Percentiles rank a stretch among this genome's conserved stretches.
Evolutionary conservation across 2,113 vertebrate genomes (phyloP).

Genomic region (Caranx ignobilis): DNA sequence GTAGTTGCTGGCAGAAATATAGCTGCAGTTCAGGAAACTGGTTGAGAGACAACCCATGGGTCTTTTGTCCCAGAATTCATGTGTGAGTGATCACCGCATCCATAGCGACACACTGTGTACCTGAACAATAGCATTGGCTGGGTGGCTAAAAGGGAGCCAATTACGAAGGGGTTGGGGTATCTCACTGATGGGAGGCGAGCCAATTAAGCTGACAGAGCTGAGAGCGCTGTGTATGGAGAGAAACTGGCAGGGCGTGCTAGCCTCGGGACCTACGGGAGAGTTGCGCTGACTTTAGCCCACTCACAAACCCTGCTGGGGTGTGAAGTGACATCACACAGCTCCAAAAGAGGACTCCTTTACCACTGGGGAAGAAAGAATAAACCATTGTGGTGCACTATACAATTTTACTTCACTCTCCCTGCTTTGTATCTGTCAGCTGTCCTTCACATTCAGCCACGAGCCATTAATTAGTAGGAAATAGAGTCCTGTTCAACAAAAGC

Average conservation of each 20-base stretch:
- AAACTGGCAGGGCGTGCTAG: constrained; percentile 64
- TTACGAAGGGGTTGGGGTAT: constrained; percentile 77
- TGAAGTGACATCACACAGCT: constrained; percentile 68
- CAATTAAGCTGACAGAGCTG: constrained; percentile 83
- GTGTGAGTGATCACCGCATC: constrained; percentile 69
- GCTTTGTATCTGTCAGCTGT: constrained; percentile 37
- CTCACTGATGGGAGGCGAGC: constrained; percentile 79
- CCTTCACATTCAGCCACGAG: constrained; percentile 52
- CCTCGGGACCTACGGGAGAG: constrained; percentile 55
- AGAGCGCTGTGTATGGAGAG: constrained; percentile 64
- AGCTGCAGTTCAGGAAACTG: constrained; percentile 46
- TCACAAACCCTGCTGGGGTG: constrained; percentile 56
- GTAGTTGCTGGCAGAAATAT: constrained; percentile 62
- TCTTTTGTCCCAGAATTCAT: constrained; percentile 76
- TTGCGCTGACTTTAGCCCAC: constrained; percentile 58
- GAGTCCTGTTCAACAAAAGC: constrained; percentile 78
- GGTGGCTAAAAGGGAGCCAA: constrained; percentile 79
- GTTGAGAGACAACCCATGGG: constrained; percentile 55
- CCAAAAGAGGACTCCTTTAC: constrained; percentile 40
- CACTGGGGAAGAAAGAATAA: constrained; percentile 9
- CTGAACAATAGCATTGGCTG: constrained; percentile 80
- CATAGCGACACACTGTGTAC: constrained; percentile 78
- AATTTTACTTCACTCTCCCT: neutral
- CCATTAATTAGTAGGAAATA: constrained; percentile 73
- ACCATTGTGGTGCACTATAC: constrained; percentile 2